A percentile compares a stretch with the other conserved stretches of the same genome.
phyloP scores from a whole-genome alignment of 2,797 vertebrate species.

The Cyclura pinguis region DNA sequence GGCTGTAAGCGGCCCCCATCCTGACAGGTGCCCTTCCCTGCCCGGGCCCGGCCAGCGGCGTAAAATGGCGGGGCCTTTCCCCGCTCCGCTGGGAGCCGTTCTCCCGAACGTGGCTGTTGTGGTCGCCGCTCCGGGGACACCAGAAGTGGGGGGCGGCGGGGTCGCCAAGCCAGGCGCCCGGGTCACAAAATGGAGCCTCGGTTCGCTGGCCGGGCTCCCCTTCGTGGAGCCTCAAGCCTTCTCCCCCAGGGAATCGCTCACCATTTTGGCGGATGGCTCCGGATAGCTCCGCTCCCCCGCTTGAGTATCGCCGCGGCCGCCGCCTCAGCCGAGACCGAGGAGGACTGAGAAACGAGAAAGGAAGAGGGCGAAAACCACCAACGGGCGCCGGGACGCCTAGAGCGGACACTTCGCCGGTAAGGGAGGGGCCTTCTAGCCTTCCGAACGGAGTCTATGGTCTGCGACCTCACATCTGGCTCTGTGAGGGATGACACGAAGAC shows the following conservation, averaged over 20 bases:
- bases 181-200: not conserved
- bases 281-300: not conserved
- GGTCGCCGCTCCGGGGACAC: not conserved
- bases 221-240: not conserved
- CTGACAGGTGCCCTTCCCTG: not conserved
- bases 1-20: not conserved
- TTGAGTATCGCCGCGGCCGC: not conserved
- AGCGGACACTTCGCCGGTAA: not conserved
- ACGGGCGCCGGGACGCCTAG: not conserved
- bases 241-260: constrained; percentile 22
- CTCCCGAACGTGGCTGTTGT: constrained; percentile 13
- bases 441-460: not conserved
- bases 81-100: not conserved
- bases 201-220: not conserved
- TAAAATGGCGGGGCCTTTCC: not conserved
- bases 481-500: not conserved
- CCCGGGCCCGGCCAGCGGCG: not conserved
- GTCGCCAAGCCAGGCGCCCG: not conserved
- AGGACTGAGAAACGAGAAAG: constrained; percentile 9
- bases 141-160: not conserved
- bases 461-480: not conserved
- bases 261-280: constrained; percentile 25
- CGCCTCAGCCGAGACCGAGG: constrained; percentile 31
- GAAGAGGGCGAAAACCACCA: not conserved
- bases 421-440: not conserved